phyloP scores from a whole-genome alignment of 2,797 vertebrate species.

The Miichthys miiuy region DNA sequence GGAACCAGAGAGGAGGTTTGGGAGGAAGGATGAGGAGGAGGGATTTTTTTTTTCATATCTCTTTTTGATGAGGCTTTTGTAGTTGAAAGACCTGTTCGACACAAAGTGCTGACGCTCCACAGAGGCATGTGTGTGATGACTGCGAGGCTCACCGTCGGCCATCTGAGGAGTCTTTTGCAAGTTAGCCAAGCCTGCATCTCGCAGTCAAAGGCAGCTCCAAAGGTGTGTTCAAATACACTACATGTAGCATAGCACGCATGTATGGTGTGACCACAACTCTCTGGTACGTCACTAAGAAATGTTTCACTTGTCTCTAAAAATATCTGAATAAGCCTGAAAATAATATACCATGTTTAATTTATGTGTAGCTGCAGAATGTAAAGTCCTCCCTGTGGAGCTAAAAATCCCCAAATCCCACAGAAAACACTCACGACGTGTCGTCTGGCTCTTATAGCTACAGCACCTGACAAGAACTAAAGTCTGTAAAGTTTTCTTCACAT shows the following conservation, averaged over 20 bases:
- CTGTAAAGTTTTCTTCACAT: no score
- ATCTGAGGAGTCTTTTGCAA: slow-evolving; percentile 43
- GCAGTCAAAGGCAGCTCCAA: slow-evolving; percentile 17
- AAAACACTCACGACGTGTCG: no score
- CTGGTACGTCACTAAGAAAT: not conserved
- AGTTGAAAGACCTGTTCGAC: slow-evolving; percentile 68
- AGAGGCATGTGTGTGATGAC: slow-evolving; percentile 63
- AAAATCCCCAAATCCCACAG: no score
- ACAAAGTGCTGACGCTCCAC: slow-evolving; percentile 52
- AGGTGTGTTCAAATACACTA: slow-evolving; percentile 32
- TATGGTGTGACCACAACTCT: no score
- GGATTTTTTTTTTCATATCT: slow-evolving; percentile 36
- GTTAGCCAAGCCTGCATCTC: slow-evolving; percentile 31
- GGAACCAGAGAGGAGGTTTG: slow-evolving; percentile 8
- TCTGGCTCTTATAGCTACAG: no score
- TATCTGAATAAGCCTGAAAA: no score
- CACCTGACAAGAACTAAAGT: no score
- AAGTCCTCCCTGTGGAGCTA: no score
- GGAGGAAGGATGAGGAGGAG: not conserved
- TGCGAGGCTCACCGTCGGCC: slow-evolving; percentile 30
- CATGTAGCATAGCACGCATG: no score
- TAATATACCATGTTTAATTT: no score
- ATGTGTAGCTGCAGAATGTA: no score
- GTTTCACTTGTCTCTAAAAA: not conserved
- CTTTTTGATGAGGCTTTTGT: slow-evolving; percentile 66